Evolutionary conservation across 2,888 invertebrate species (phyloP), one percentile per base, ranked within the genome.

Genomic region (Microctonus hyperodae): DNA sequence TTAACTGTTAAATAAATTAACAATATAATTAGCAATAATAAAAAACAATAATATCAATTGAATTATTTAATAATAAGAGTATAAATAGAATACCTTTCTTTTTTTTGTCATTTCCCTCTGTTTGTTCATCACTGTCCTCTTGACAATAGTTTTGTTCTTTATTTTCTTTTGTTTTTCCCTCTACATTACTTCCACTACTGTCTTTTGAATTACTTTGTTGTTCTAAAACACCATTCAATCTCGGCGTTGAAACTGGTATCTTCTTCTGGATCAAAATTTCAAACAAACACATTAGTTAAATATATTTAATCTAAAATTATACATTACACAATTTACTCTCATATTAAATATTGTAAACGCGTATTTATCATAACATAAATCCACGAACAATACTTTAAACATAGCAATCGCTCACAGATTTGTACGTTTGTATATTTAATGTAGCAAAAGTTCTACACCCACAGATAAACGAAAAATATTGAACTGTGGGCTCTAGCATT

Each of bases 171-270:
- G 83, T 81, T 69, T 78, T 81, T 48, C 62, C 77, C 56, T 82
- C 80, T 23, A 72, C 72, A 31, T 74, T 69, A 50, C 70, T 75
- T 33, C 74, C 70, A 59, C 70, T 75, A 55, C 61, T 71, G 57
- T 80, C 81, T 64, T 80, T 72, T 2, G 75, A 69, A 62, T 75
- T 77, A 60, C 72, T 76, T 50, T 76, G 76, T 57, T 76, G 76
- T 58, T 83, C 83, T 31, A 77, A 67, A 20, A 80, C 70, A 60
- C 87, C 86, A 76, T 87, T 86, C 69, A 86, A 84, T 64, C 86
- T 84, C 68, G 84, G 83, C 70, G 86, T 65, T 33, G 76, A 67
- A 70, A 75, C 74, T 60, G 73, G 59, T 61, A 74, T 13, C 69
- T 79, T 79, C 61, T 79, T 80, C 81, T 79, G 72, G 66, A 71